Conservation (phyloP, 2,888 invertebrate genomes). For the Drosophila austrosaltans region DNA sequence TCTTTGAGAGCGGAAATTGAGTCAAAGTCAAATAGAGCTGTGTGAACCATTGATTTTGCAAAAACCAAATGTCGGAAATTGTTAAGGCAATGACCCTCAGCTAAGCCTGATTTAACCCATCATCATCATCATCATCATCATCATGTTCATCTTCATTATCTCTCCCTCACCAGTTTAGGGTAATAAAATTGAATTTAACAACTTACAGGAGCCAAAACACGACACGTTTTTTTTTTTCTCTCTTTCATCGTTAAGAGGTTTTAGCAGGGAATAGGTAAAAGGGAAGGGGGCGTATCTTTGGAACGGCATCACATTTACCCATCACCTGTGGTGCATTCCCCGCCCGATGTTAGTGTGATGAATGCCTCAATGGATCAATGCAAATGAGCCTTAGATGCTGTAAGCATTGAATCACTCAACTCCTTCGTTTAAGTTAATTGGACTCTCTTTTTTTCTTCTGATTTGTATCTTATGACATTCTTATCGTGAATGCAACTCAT, state of each 20-base stretch:
- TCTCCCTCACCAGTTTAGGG: conserved; percentile 31
- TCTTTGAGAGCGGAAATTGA: conserved; percentile 47
- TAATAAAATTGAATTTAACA: conserved; percentile 72
- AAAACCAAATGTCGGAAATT: conserved; percentile 16
- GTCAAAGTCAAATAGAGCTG: conserved; percentile 14
- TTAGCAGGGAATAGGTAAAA: not conserved
- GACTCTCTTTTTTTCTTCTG: conserved; percentile 52
- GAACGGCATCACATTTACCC: conserved; percentile 24
- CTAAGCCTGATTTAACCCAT: conserved; percentile 28
- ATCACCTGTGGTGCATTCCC: conserved; percentile 9
- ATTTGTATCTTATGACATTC: conserved; percentile 71
- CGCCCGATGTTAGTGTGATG: conserved; percentile 24
- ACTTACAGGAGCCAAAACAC: conserved; percentile 62
- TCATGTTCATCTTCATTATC: not conserved
- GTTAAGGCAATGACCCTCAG: conserved; percentile 17
- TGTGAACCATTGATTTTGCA: conserved; percentile 42
- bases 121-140: not conserved
- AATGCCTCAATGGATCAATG: conserved; percentile 18
- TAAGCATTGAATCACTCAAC: conserved; percentile 25
- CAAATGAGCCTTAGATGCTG: conserved; percentile 36
- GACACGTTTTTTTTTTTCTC: conserved; percentile 32
- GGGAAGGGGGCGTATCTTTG: conserved; percentile 16
- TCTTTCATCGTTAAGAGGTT: not conserved
- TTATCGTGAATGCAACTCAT: conserved; percentile 53
- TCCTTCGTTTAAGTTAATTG: conserved; percentile 70